Percentiles rank a stretch among this genome's conserved stretches.
These are phyloP conservation scores for Momotus momota DNA, from an alignment of 2,797 vertebrate species.

Conservation along the genomic window DNA sequence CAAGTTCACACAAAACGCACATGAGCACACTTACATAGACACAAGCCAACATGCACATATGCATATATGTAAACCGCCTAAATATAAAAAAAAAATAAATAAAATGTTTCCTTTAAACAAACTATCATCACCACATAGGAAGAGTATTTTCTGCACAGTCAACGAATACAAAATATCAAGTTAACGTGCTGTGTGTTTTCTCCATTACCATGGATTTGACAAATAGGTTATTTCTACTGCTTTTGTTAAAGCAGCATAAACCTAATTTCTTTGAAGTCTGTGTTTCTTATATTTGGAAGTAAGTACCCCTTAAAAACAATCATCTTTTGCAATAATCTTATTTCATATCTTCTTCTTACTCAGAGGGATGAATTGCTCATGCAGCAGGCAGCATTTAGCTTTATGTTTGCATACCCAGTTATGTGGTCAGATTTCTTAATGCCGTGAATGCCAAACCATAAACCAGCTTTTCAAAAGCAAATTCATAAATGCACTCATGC, in stretches of 20 bases:
- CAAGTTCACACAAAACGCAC: background rate
- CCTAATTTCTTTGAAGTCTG: background rate
- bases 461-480: conserved; percentile 71
- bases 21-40: background rate
- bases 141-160: background rate
- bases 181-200: background rate
- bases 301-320: conserved; percentile 24
- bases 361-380: conserved; percentile 20
- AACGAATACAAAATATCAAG: background rate
- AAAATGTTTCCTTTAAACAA: background rate
- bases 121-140: background rate
- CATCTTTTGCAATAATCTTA: background rate
- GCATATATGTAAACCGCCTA: background rate
- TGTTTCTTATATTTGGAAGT: background rate
- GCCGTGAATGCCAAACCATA: conserved; percentile 69
- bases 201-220: background rate
- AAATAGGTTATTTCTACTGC: background rate
- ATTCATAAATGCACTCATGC: conserved; percentile 76
- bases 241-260: background rate
- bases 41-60: background rate
- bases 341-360: conserved; percentile 18
- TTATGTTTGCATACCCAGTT: conserved; percentile 12
- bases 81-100: background rate
- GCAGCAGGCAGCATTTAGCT: conserved; percentile 40
- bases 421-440: conserved; percentile 58